These are phyloP conservation scores for Penaeus vannamei DNA, from an alignment of 1,140 invertebrate genomes.

Conservation along the genomic window DNA sequence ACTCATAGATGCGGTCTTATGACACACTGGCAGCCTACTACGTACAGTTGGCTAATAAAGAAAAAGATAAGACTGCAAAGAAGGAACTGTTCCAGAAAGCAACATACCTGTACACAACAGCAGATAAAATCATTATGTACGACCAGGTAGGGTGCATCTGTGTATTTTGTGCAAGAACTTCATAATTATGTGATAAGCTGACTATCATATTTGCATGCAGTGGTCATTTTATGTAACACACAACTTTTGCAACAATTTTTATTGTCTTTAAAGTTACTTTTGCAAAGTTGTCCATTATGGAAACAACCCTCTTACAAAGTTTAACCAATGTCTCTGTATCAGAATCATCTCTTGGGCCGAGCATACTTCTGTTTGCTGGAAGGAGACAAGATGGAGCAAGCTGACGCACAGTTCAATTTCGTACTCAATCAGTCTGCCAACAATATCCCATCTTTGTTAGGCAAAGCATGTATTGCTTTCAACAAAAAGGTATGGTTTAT, in stretches of 20 bases:
- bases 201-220: too few relatives aligned
- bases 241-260: too few relatives aligned
- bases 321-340: not conserved
- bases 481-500: constrained; percentile 80
- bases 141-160: constrained; percentile 79
- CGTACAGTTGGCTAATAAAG: constrained; percentile 95
- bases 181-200: not conserved
- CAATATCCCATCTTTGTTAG: constrained; percentile 96
- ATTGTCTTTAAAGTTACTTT: constrained; percentile 72
- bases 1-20: constrained; percentile 75
- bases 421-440: constrained; percentile 95
- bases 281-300: constrained; percentile 37
- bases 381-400: constrained; percentile 99
- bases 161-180: not conserved
- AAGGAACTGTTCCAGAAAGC: constrained; percentile 97
- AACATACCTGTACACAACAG: constrained; percentile 95
- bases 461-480: constrained; percentile 98
- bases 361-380: constrained; percentile 98
- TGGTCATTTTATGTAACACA: too few relatives aligned
- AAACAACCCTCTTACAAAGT: too few relatives aligned
- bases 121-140: constrained; percentile 99
- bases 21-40: constrained; percentile 89
- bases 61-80: constrained; percentile 96
- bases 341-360: constrained; percentile 80
- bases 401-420: constrained; percentile 99